Percentiles rank a stretch among this genome's conserved stretches.
phyloP scores from a whole-genome alignment of 2,113 vertebrate species.

The Tachysurus vachellii region DNA sequence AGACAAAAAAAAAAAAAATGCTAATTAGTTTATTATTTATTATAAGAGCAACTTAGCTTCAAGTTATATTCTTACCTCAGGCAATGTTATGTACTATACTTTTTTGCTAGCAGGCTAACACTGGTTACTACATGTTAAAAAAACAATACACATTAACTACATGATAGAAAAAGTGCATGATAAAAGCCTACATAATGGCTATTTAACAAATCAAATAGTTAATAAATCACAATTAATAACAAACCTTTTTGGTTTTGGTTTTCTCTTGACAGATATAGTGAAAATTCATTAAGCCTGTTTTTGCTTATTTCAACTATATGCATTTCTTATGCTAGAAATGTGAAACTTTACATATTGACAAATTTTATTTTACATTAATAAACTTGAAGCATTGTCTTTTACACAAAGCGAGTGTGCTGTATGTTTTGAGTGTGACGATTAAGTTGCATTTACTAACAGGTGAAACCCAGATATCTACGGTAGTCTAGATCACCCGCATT shows the following conservation, averaged over 20 bases:
- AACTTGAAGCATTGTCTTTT: background rate
- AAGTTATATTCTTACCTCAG: background rate
- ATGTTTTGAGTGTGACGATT: background rate
- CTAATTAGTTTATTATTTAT: background rate
- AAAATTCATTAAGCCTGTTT: background rate
- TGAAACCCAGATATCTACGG: too few species aligned
- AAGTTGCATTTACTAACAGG: background rate
- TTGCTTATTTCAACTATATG: background rate
- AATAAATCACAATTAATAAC: background rate
- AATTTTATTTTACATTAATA: background rate
- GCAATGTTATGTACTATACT: background rate
- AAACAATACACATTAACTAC: background rate
- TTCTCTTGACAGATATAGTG: background rate
- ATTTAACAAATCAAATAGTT: too few species aligned
- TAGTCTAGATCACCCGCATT: too few species aligned
- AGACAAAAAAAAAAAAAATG: background rate
- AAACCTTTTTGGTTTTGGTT: background rate
- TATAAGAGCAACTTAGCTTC: background rate
- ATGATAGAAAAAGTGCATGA: background rate
- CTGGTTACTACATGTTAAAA: background rate
- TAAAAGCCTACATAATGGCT: background rate
- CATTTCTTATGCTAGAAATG: background rate
- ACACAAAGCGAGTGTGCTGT: background rate
- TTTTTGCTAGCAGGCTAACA: background rate
- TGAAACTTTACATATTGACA: background rate